These are phyloP conservation scores for Mizuhopecten yessoensis DNA, from an alignment of 1,140 invertebrate species.

Conservation along the genomic window DNA sequence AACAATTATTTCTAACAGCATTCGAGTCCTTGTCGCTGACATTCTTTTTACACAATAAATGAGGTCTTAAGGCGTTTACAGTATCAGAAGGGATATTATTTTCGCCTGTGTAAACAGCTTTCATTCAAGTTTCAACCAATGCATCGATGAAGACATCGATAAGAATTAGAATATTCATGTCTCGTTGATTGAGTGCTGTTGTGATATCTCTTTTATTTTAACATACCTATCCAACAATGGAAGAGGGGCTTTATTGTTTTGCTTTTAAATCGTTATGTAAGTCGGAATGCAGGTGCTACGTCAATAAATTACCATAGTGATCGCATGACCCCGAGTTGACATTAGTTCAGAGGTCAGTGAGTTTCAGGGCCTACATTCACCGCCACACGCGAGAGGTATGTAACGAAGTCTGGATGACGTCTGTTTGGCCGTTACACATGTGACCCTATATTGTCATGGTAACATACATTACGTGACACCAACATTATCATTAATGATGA, in stretches of 20 bases:
- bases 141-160: background rate
- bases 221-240: background rate
- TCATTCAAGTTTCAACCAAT: too few species aligned
- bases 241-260: background rate
- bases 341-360: background rate
- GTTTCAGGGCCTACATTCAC: background rate
- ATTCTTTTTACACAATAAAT: too few species aligned
- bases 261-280: background rate
- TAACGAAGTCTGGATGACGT: background rate
- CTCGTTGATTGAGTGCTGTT: background rate
- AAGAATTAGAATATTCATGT: background rate
- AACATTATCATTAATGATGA: slow-evolving; percentile 3
- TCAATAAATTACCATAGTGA: too few species aligned
- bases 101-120: too few species aligned
- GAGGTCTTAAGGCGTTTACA: too few species aligned
- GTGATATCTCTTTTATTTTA: background rate
- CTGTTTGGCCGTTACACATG: background rate
- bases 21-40: too few species aligned
- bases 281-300: background rate
- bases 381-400: background rate
- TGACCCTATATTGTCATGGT: background rate
- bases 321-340: background rate
- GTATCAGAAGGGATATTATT: too few species aligned
- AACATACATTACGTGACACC: slow-evolving; percentile 16
- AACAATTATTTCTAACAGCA: too few species aligned